Evolutionary conservation across 2,888 invertebrate species (phyloP).

Genomic region (Ferdinandea cuprea): DNA sequence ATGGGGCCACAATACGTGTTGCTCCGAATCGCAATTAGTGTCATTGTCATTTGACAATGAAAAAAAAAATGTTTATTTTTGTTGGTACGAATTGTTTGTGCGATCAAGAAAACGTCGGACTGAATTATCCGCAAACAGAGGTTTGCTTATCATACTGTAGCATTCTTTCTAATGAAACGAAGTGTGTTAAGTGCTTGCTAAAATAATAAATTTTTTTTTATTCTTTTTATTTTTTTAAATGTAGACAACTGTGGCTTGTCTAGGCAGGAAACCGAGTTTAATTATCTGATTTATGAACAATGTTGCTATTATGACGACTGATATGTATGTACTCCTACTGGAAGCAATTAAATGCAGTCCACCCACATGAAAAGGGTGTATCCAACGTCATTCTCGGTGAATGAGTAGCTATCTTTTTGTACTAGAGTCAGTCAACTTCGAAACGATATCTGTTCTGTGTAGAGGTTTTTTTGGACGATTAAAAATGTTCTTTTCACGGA

Average conservation of each 20-base stretch:
- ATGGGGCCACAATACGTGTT: conserved; percentile 30
- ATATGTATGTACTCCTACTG: conserved; percentile 22
- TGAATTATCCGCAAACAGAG: conserved; percentile 1
- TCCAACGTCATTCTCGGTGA: background rate
- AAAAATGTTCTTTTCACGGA: background rate
- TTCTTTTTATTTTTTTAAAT: background rate
- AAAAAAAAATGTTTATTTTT: conserved; percentile 10
- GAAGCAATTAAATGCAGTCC: conserved; percentile 7
- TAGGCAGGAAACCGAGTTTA: conserved; percentile 41
- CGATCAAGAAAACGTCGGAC: background rate
- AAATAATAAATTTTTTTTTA: background rate
- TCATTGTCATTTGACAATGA: conserved; percentile 25
- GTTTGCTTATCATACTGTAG: conserved; percentile 2
- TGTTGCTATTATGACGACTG: background rate
- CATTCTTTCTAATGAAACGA: background rate
- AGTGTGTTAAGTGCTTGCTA: conserved; percentile 18
- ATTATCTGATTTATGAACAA: conserved; percentile 42
- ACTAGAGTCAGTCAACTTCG: conserved; percentile 22
- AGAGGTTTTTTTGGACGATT: no score
- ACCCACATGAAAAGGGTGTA: background rate
- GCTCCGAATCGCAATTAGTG: conserved; percentile 28
- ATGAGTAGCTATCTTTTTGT: background rate
- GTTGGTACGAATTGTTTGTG: conserved; percentile 9
- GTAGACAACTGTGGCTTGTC: conserved; percentile 1
- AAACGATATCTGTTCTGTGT: background rate